These are phyloP conservation scores for Lasaia peninsularis DNA, from an alignment of 1,140 invertebrate species.

Conservation along the genomic window DNA sequence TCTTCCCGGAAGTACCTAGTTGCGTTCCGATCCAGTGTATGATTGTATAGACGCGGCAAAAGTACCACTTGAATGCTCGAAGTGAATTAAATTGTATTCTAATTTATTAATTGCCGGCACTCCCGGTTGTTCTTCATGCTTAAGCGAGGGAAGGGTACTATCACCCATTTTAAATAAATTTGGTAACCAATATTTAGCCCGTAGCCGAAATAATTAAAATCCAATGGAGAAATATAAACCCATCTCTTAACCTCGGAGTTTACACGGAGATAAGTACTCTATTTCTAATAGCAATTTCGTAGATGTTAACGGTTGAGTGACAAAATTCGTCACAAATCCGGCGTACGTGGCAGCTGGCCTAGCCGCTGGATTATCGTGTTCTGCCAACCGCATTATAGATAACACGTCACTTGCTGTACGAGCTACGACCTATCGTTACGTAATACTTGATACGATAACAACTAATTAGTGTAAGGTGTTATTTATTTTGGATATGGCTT, in stretches of 20 bases:
- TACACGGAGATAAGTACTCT: neutral
- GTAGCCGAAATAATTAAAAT: no score
- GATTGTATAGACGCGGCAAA: no score
- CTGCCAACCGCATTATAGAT: slow-evolving; percentile 46
- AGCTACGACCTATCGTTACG: slow-evolving; percentile 31
- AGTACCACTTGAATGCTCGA: no score
- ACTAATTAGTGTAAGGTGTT: neutral
- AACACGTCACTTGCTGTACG: slow-evolving; percentile 39
- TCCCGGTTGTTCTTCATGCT: no score
- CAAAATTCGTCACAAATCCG: slow-evolving; percentile 49
- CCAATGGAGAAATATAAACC: no score
- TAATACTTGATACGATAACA: slow-evolving; percentile 6
- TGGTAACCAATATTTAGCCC: no score
- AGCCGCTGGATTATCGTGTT: slow-evolving; percentile 47
- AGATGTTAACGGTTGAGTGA: slow-evolving; percentile 43
- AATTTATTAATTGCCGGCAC: no score
- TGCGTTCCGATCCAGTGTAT: no score
- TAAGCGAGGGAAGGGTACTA: no score
- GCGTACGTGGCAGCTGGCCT: slow-evolving; percentile 42
- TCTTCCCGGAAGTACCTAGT: no score
- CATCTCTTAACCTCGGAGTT: neutral
- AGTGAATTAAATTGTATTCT: no score
- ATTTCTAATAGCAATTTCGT: slow-evolving; percentile 26
- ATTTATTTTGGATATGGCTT: neutral
- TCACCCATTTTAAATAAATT: no score